Base-by-base conservation (phyloP, 2,797 vertebrate genomes). In the Holocentrus rufus region DNA sequence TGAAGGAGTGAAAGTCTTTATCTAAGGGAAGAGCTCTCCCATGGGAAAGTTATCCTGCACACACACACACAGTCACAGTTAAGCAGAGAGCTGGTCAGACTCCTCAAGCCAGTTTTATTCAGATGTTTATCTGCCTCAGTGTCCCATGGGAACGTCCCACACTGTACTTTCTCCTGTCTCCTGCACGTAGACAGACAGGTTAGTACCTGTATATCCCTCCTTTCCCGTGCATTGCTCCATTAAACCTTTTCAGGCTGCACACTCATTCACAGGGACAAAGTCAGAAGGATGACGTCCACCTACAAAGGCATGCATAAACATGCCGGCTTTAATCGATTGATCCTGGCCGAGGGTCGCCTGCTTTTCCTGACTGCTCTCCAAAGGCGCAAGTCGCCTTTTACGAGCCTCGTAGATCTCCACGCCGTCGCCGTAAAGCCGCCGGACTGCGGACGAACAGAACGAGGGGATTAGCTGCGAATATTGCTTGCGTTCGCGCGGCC, bases 101-200 rank as follows among this genome's bases (percentile, higher is more conserved):
- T 81, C 74, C 75, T 67, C 65, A 34, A 74, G 31, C 72, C 72
- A 31, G 72, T 87, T 86, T 70, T 55, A 68, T 58, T 58, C 18
- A 78, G 79, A 82, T 84, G 20, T 20, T 65, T 77, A 80, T 60
- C 78, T 56, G 22, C 59, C 31, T 55, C 27, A 0, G 1, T 23
- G n/a, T 13, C n/a, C 5, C 46, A 30, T 54, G 18, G 59, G 54
- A 81, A 61, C 36, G 17, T n/a, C 3, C 9, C 20, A 34, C 17
- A n/a, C n/a, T 34, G 44, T 22, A 53, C 65, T 73, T 72, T 56
- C 56, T 74, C 70, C 22, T 5, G 13, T 4, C 17, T 50, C 46
- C 7, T 31, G 11, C 39, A 50, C n/a, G 10, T 27, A 30, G 22
- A 61, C 8, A 7, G 39, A n/a, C 47, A 18, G 3, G 22, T 60